Evolutionary conservation across 2,888 invertebrate species (phyloP).

Genomic region (Plutella xylostella): DNA sequence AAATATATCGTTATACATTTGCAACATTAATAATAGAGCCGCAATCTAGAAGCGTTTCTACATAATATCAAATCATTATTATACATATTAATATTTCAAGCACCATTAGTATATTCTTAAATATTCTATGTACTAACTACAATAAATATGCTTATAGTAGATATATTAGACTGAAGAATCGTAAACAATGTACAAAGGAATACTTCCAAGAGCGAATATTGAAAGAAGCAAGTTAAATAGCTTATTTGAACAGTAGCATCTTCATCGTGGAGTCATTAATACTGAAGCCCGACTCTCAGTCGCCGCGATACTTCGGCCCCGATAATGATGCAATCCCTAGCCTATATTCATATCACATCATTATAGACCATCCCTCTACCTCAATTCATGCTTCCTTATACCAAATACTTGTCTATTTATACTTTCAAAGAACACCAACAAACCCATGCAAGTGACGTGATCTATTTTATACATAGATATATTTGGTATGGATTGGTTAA

Average conservation of each 20-base stretch:
- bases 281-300: constrained; percentile 9
- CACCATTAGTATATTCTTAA: not conserved
- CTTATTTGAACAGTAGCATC: constrained; percentile 4
- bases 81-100: not conserved
- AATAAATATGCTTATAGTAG: not conserved
- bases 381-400: not conserved
- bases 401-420: too few species aligned
- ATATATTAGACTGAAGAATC: not conserved
- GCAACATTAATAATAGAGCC: too few species aligned
- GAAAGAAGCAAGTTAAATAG: not conserved
- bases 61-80: too few species aligned
- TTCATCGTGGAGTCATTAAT: constrained; percentile 14
- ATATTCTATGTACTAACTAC: not conserved
- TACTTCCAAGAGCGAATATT: not conserved
- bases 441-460: not conserved
- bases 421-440: not conserved
- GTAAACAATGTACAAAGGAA: not conserved
- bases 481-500: not conserved
- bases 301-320: constrained; percentile 15
- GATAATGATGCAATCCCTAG: constrained; percentile 23
- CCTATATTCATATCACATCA: constrained; percentile 23
- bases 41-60: too few species aligned
- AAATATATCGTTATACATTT: too few species aligned
- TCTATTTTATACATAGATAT: not conserved
- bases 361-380: not conserved